These are phyloP conservation scores for Rhinolophus sinicus DNA, from an alignment of 2,113 vertebrate genomes.

Conservation along the genomic window DNA sequence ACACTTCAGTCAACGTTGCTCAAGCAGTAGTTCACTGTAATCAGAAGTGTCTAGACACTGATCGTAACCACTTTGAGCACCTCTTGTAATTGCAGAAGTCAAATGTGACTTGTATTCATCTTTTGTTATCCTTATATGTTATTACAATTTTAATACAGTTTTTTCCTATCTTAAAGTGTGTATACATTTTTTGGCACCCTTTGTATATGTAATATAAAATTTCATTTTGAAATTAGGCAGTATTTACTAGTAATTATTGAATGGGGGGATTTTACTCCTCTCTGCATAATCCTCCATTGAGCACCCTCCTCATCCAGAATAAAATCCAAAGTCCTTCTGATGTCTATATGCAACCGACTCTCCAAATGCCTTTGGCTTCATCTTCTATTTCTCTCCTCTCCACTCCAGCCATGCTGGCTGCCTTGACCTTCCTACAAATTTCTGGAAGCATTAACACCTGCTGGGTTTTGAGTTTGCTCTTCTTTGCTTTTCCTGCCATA, in stretches of 20 bases:
- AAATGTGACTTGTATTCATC: no score
- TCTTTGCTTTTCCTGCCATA: not conserved
- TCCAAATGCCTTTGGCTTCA: not conserved
- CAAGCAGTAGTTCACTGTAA: no score
- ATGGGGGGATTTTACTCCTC: not conserved
- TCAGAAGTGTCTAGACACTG: no score
- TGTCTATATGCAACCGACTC: not conserved
- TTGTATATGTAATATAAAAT: not conserved
- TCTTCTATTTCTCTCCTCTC: not conserved
- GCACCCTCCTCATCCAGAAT: not conserved
- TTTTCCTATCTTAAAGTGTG: no score
- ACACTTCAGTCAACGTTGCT: no score
- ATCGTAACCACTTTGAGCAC: no score
- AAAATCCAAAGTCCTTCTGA: not conserved
- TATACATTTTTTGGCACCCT: no score
- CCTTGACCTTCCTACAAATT: not conserved
- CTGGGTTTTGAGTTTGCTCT: not conserved
- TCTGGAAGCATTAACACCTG: not conserved
- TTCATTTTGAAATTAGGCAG: not conserved
- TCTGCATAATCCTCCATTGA: not conserved
- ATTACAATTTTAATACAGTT: no score
- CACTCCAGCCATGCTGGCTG: not conserved
- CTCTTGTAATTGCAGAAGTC: no score
- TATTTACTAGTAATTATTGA: not conserved
- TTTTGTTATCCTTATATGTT: no score